phyloP scores from a whole-genome alignment of 2,797 vertebrate genomes.

The Syngnathus acus region DNA sequence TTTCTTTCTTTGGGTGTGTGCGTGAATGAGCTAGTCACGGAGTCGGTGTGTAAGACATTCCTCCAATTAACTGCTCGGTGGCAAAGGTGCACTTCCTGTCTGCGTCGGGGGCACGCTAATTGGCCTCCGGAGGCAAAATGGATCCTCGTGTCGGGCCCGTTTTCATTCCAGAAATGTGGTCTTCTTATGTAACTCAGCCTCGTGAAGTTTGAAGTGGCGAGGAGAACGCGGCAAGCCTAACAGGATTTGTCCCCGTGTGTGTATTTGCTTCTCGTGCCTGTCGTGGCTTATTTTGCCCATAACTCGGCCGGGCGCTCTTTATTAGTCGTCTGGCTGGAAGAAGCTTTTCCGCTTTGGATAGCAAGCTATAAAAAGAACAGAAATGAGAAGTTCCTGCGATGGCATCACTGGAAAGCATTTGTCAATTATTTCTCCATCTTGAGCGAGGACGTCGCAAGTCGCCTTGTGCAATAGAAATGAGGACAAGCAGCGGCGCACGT shows the following conservation, averaged over 20 bases:
- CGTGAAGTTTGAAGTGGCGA: slow-evolving; percentile 38
- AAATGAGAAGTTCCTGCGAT: slow-evolving; percentile 27
- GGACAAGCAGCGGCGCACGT: neutral
- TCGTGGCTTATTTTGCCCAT: slow-evolving; percentile 53
- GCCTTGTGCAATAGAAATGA: too few relatives aligned
- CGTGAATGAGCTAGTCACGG: slow-evolving; percentile 22
- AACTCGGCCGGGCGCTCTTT: slow-evolving; percentile 55
- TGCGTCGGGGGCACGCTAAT: neutral
- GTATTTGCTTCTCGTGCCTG: slow-evolving; percentile 47
- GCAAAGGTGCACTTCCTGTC: slow-evolving; percentile 15
- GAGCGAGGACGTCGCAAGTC: slow-evolving; percentile 4
- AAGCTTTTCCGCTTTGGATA: slow-evolving; percentile 60
- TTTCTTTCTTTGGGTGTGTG: slow-evolving; percentile 10
- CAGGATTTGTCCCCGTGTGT: slow-evolving; percentile 12
- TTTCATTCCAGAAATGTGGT: neutral
- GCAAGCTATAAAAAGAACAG: slow-evolving; percentile 27
- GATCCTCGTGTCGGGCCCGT: neutral
- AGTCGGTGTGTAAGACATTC: slow-evolving; percentile 21
- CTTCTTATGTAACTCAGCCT: neutral
- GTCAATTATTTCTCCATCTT: slow-evolving; percentile 3
- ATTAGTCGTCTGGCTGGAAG: slow-evolving; percentile 68
- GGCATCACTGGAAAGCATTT: neutral
- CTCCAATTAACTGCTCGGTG: slow-evolving; percentile 23
- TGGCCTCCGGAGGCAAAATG: neutral
- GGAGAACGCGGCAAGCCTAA: neutral